Base-by-base conservation (phyloP, 1,140 invertebrate species). In the Euwallacea fornicatus region DNA sequence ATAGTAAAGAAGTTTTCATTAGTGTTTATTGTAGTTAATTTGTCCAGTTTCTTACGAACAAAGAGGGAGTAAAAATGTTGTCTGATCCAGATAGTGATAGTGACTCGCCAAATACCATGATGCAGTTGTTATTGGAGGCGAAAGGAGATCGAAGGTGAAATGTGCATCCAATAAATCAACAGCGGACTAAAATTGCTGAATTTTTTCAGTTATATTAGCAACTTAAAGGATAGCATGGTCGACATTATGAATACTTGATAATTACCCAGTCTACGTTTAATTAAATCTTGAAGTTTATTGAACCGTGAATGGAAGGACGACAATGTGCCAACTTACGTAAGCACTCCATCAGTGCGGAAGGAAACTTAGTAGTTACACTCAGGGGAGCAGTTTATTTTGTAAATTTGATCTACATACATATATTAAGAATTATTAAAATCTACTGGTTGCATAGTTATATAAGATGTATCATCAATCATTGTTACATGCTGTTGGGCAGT, bases 121-220 rank as follows among this genome's bases (percentile, higher is more conserved):
- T 41, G 42, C 42, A 21, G 21, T 60, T 7, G 58, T 10, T 41
- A 42, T 42, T 60, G 10, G 3, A 2, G 16, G 1, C 10, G 10
- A 60, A 33, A 10, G 21, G 4, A 60, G 42, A 41, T 41, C 16
- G 21, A 9, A 60, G 21, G 42, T 41, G 58, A 6, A 33, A 60
- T 60, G 58, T 60, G 41, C 58, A 60, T 21, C 58, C 58, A 9
- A 4, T 60, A 60, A 60, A 60, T 60, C 21, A 42, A 42, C 2
- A 60, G 11, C 6, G 58, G 4, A 41, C 58, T 42, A 59, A 13
- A 59, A 8, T 7, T 33, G 58, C 42, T 42, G 58, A 60, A 60
- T 60, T 60, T 10, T 60, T 41, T 60, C 58, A 60, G 2, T 60
- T 60, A 3, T 60, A 60, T 15, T 10, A 42, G 7, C 21, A 60